Evolutionary conservation across 2,888 invertebrate species (phyloP), one percentile per base, ranked within the genome.

Genomic region (Lagria hirta): DNA sequence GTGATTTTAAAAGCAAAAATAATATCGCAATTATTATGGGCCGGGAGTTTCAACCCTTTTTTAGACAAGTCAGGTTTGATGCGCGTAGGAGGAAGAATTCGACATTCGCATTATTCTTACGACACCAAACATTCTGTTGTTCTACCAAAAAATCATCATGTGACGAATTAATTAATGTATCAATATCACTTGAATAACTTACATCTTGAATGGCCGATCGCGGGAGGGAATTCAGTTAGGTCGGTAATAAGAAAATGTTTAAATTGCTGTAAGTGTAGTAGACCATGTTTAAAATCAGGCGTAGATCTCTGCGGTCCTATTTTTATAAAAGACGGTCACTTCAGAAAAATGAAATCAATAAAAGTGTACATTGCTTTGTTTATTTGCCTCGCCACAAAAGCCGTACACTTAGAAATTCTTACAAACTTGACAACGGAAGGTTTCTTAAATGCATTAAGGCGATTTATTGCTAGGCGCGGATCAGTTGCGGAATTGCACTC

Each of bases 391-490:
- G 16, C 32, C 0, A 51, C 48, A 1, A 57, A 57, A 20, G 54
- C 57, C 1, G 34, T 51, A 0, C 53, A 57, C 35, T 13, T 56
- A 2, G 54, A 57, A 15, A 13, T 55, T 6, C 15, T 54, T 0
- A 38, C 20, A 7, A 51, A 54, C 22, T 41, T 56, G 6, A 34
- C 51, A n/a, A 43, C 52, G 5, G 32, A 26, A 26, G 4, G 27
- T 48, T 5, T 26, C 23, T 5, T 28, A 4, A 44, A 33, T 14
- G 15, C 18, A 2, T 34, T 55, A 51, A 29, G 16, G 30, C 7
- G 49, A 16, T 49, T 49, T 29, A 26, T 43, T 10, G 15, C 38
- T 7, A 20, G 38, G 8, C 15, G 47, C 10, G 48, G 48, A 10
- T 18, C 14, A 18, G n/a, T n/a, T n/a, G n/a, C n/a, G n/a, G n/a